Evolutionary conservation across 2,797 vertebrate species (phyloP), one percentile per base, ranked within the genome.

Genomic region (Peromyscus aztecus): DNA sequence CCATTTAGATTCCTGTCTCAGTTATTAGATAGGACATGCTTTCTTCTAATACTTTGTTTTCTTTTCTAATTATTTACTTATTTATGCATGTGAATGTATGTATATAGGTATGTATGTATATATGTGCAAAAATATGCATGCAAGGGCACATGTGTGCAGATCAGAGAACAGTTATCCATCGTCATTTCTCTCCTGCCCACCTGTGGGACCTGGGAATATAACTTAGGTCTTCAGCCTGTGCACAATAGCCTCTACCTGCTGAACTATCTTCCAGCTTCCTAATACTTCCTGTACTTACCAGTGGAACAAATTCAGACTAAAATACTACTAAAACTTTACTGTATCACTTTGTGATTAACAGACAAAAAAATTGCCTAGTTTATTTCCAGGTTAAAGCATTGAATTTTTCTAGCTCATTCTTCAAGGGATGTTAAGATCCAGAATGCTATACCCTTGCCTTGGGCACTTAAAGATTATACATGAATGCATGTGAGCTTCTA

Each of bases 281-380:
- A 90, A 5, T 17, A 24, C 4, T 88, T 90, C 17, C 37, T 34
- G 52, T 6, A 85, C 24, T 75, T 92, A 63, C 46, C 13, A 21
- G 2, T 61, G 75, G 82, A 92, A 94, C 75, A 76, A 71, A 94
- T 76, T 5, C 14, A 89, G 37, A 31, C 24, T 87, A 6, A 21
- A 76, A 67, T n/a, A 61, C 2, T 92, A 69, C 61, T 75, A 89
- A 96, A 93, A 78, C 1, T 16, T 89, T 13, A 94, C 40, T 19
- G 59, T 71, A 55, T 90, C 21, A 71, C 73, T 34, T 5, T 37
- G 10, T 67, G 52, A 76, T 43, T 91, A 92, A 7, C 29, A 57
- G 27, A 16, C 37, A 23, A 81, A 27, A 78, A 61, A 67, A 3
- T 4, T 4, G 11, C 73, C 82, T 31, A 57, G 8, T n/a, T 93